Evolutionary conservation across 2,113 vertebrate genomes (phyloP), one percentile per base, ranked within the genome.

Genomic region (Gopherus evgoodei): DNA sequence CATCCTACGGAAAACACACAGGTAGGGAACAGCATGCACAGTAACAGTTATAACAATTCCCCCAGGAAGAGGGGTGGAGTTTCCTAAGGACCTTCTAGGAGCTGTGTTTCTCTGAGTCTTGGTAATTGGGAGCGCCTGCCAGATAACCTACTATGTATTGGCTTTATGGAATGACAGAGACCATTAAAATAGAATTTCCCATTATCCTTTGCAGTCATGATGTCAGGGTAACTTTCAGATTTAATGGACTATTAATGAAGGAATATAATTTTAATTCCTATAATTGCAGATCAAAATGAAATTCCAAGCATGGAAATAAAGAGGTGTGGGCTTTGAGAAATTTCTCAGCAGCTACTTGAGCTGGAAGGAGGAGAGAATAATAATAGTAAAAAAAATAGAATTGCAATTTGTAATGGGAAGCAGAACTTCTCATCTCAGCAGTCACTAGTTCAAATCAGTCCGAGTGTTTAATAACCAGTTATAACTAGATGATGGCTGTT

Each of bases 401-500:
- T 9, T 69, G 31, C 47, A 85, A 19, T 69, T 85, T 69, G 13
- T 85, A 38, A 50, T 72, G 65, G 22, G 14, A 27, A 27, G 31
- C 13, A n/a, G 35, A 52, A 27, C 24, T 69, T 69, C 21, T 57
- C n/a, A 31, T 16, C 81, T 83, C 44, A 49, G 57, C 8, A 7
- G 14, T 69, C 29, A 27, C 47, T 38, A 52, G 19, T 52, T 85
- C 50, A 27, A 29, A 59, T 27, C 57, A 59, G 27, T 29, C 56
- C 10, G 31, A 69, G 49, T n/a, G 35, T 8, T 76, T 29, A 80
- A 31, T 17, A 80, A 72, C 27, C 59, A 91, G 8, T 10, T 83
- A n/a, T 12, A n/a, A 69, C 35, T 69, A n/a, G 35, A 69, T 3
- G 14, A 35, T 24, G 0, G 4, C 10, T 11, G 35, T 47, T 2